These are phyloP conservation scores for Sinocyclocheilus rhinocerous DNA, from an alignment of 2,113 vertebrate species.

Conservation along the genomic window DNA sequence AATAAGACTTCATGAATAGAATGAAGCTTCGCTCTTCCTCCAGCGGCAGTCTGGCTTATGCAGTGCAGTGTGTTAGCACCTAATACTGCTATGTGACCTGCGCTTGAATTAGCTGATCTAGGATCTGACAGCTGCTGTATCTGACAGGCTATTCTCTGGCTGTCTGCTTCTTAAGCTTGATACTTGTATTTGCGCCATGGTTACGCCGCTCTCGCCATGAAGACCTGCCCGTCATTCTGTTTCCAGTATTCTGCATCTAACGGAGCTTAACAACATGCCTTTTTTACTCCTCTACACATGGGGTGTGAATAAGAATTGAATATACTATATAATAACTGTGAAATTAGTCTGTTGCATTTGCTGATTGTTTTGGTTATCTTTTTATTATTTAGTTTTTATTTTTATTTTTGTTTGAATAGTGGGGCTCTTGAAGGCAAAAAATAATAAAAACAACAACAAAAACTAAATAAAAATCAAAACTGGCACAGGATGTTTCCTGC, in stretches of 20 bases:
- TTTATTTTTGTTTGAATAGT: no score
- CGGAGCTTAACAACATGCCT: background rate
- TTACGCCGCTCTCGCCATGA: background rate
- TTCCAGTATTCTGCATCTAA: background rate
- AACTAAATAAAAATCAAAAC: no score
- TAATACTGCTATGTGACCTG: slow-evolving; percentile 33
- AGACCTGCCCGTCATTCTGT: slow-evolving; percentile 24
- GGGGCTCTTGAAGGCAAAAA: no score
- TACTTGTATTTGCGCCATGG: slow-evolving; percentile 24
- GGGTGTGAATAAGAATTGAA: background rate
- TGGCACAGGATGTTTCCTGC: no score
- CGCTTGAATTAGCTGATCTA: slow-evolving; percentile 28
- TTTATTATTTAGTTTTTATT: background rate
- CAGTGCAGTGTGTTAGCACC: slow-evolving; percentile 7
- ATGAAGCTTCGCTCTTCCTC: slow-evolving; percentile 6
- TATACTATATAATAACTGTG: background rate
- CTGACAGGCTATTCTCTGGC: slow-evolving; percentile 43
- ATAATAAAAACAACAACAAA: no score
- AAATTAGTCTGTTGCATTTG: background rate
- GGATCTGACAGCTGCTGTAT: slow-evolving; percentile 43
- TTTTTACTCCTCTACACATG: background rate
- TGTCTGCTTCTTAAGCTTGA: slow-evolving; percentile 44
- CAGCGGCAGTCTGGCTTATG: background rate
- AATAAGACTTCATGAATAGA: slow-evolving; percentile 38
- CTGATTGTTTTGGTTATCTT: background rate